Evolutionary conservation across 2,797 vertebrate species (phyloP), one percentile per base, ranked within the genome.

Genomic region (Anguilla anguilla): DNA sequence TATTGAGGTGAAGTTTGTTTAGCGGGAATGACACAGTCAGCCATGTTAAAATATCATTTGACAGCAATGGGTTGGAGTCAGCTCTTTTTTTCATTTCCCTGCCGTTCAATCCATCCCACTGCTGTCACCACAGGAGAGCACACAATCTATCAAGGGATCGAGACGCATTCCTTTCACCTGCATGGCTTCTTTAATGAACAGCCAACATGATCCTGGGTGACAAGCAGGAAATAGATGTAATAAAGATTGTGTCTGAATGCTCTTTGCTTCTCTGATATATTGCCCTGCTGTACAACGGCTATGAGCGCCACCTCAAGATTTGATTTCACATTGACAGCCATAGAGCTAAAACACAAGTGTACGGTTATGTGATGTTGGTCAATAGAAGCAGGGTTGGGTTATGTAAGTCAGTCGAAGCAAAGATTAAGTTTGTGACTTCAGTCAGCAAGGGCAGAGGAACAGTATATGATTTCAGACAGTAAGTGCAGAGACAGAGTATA

Each of bases 181-280:
- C 97, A 97, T 98, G 97, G 97, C 95, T 97, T 97, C 98, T 99
- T 99, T 99, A 99, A 99, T 98, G 98, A 99, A 99, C 98, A 99
- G 98, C 98, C 98, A 98, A 99, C 98, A 99, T 98, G 98, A 99
- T 99, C 98, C 98, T 96, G 97, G 96, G 98, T 99, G 98, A 99
- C 98, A 99, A 99, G 98, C 98, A 99, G 98, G 98, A 99, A 99
- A 99, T 99, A 97, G 98, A 98, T 99, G 98, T 99, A 99, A 99
- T 99, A 99, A 99, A 99, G 98, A 98, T 98, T 98, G 97, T 99
- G 99, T 98, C 98, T 98, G 98, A 98, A 98, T 98, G 98, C 98
- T 99, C 98, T 99, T 99, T 98, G 98, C 98, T 98, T 99, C 98
- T 97, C 97, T 99, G 98, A 99, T 98, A 98, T 98, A 99, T 98